Base-by-base conservation (phyloP, 2,797 vertebrate species). In the Galaxias olidus region DNA sequence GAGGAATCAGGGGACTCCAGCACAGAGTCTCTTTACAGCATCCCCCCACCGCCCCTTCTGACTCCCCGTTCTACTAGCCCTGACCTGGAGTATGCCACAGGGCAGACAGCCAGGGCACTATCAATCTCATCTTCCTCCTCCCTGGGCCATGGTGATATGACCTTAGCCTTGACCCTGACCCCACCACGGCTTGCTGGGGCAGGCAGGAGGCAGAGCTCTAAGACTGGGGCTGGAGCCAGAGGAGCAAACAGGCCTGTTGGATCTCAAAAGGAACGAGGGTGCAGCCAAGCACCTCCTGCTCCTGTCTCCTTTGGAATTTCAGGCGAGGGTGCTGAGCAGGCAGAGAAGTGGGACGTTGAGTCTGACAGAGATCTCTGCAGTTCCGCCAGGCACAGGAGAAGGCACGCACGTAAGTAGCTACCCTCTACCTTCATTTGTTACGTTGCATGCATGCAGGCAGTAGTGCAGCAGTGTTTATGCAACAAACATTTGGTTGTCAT, bases 371-470 rank as follows among this genome's bases (percentile, higher is more conserved):
- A 96, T 86, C 95, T 88, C 77, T 88, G 83, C 91, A 95, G 90
- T 96, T 92, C 91, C 69, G 90, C 91, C 90, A 95, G 93, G 91
- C 93, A 93, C 88, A 89, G 93, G 85, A 90, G 91, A 1, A 92
- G 92, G 83, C 90, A 92, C 87, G 92, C 94, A 92, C 89, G 97
- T 98, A 94, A 98, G 97, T 96, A 90, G 86, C 54, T 68, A 72
- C 63, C 72, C 68, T 73, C 43, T 30, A 59, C 59, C 50, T 51
- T 78, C 40, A 65, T 9, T 73, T 59, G 42, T 61, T 68, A 51
- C 42, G 66, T 19, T n/a, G 20, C 13, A 59, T 30, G 41, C 45
- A 52, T 56, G 19, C 65, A 73, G 48, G n/a, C 58, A 61, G 30
- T n/a, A 4, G 65, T 57, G 55, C 71, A 63, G 59, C 44, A 69